phyloP scores from a whole-genome alignment of 1,140 invertebrate species.

The Drosophila persimilis region DNA sequence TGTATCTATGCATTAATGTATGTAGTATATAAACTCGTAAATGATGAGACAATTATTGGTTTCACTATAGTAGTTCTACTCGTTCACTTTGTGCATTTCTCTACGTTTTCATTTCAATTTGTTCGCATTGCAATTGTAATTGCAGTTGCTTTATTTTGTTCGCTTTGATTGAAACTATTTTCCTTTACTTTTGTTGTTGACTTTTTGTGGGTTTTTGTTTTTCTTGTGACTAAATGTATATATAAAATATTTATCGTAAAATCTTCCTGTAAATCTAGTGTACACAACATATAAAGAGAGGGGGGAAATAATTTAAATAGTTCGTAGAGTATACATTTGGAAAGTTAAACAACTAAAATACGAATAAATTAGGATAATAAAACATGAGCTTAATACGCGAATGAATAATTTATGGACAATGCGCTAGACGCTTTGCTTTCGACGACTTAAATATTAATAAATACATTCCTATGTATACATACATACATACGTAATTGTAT shows the following conservation, averaged over 20 bases:
- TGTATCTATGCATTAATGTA: constrained; percentile 5
- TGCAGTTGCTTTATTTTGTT: constrained; percentile 19
- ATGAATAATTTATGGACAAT: constrained; percentile 42
- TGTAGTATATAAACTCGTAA: constrained; percentile 17
- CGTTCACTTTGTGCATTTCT: constrained; percentile 55
- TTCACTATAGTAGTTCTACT: constrained; percentile 21
- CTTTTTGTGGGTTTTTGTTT: background rate
- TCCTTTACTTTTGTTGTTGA: constrained; percentile 12
- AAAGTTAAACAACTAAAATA: too few species aligned
- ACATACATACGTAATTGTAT: constrained; percentile 35
- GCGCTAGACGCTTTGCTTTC: constrained; percentile 43
- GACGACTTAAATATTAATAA: constrained; percentile 49
- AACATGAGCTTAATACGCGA: constrained; percentile 27
- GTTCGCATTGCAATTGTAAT: constrained; percentile 27
- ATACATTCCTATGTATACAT: constrained; percentile 43
- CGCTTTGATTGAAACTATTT: constrained; percentile 12
- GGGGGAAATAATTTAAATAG: constrained; percentile 30
- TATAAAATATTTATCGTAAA: constrained; percentile 29
- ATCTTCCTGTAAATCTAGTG: constrained; percentile 5
- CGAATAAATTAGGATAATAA: constrained; percentile 31
- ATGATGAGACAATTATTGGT: constrained; percentile 27
- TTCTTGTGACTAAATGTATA: constrained; percentile 29
- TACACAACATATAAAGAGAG: constrained; percentile 7
- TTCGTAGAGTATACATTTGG: background rate
- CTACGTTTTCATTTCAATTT: constrained; percentile 37